Base-by-base conservation (phyloP, 2,797 vertebrate species). In the Sebastes matsubarae region DNA sequence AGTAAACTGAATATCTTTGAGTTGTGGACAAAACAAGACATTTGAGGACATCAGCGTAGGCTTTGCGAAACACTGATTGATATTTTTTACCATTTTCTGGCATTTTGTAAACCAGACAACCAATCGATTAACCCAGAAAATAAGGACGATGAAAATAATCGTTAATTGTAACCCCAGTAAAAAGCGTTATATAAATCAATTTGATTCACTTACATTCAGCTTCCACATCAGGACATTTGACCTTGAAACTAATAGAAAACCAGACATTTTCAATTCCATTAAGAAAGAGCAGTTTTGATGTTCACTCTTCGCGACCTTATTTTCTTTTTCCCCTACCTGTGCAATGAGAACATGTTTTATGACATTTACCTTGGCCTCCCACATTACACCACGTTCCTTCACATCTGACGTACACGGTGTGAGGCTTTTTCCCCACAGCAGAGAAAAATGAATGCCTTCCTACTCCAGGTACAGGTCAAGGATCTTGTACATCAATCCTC, bases 361-460 rank as follows among this genome's bases (percentile, higher is more conserved):
- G 88, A 81, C 85, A 83, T 89, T 90, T 80, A 63, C 61, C 24
- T 73, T 65, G 69, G 50, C 22, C 71, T 74, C 46, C 81, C 24
- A 78, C 75, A 77, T 79, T 78, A 81, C 46, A 50, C 13, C 58
- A 32, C 8, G 2, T 71, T 42, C 25, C 66, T 63, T 68, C 32
- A 13, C 52, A 67, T 30, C 50, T 20, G 12, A 76, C 24, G 6
- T 13, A 25, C n/a, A 67, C 12, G 52, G 34, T 63, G 46, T 20
- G 4, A 60, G n/a, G 38, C 52, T 60, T 63, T 78, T 80, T 59
- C 24, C 63, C 46, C 22, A 13, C 34, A 52, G 32, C 8, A 10
- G 3, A 69, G 71, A 66, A 82, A 61, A 69, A 24, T 67, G 10
- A 65, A 66, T 72, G 79, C 68, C 38, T 27, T 12, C 14, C 68